Conservation (phyloP, 1,140 invertebrate species). For the Panagrolaimus sp. region DNA sequence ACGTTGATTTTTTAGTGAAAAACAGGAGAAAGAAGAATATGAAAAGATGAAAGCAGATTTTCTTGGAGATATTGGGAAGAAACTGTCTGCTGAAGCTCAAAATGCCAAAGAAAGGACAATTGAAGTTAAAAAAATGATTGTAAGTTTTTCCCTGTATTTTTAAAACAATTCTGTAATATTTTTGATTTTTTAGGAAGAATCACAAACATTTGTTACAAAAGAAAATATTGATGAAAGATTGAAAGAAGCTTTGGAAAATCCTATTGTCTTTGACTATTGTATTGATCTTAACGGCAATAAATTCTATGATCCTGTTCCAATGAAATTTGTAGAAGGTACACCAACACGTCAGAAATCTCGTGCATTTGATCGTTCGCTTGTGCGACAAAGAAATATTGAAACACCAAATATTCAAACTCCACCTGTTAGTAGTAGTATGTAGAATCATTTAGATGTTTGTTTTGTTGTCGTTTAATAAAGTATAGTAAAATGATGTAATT, state of each 20-base stretch:
- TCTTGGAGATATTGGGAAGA: constrained; percentile 22
- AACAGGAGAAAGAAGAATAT: constrained; percentile 12
- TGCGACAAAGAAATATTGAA: neutral
- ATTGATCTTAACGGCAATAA: constrained; percentile 42
- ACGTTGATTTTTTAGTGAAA: constrained; percentile 20
- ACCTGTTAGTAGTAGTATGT: constrained; percentile 5
- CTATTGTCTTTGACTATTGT: constrained; percentile 36
- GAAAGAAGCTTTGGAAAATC: constrained; percentile 36
- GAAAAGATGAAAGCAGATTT: constrained; percentile 21
- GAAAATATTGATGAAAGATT: constrained; percentile 43
- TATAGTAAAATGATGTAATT: neutral
- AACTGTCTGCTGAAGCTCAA: constrained; percentile 5
- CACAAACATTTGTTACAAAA: constrained; percentile 40
- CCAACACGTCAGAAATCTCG: constrained; percentile 37
- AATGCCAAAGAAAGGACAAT: constrained; percentile 14
- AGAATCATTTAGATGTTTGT: constrained; percentile 6
- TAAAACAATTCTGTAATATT: constrained; percentile 21
- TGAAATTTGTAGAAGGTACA: constrained; percentile 35
- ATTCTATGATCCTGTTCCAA: constrained; percentile 24
- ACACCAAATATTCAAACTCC: constrained; percentile 8
- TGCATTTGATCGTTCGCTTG: constrained; percentile 27
- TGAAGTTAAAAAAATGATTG: constrained; percentile 24
- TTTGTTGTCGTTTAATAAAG: constrained; percentile 4
- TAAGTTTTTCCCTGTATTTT: constrained; percentile 5
- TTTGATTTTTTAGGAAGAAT: constrained; percentile 32